phyloP scores from a whole-genome alignment of 2,113 vertebrate species.

The Leucopsar rothschildi region DNA sequence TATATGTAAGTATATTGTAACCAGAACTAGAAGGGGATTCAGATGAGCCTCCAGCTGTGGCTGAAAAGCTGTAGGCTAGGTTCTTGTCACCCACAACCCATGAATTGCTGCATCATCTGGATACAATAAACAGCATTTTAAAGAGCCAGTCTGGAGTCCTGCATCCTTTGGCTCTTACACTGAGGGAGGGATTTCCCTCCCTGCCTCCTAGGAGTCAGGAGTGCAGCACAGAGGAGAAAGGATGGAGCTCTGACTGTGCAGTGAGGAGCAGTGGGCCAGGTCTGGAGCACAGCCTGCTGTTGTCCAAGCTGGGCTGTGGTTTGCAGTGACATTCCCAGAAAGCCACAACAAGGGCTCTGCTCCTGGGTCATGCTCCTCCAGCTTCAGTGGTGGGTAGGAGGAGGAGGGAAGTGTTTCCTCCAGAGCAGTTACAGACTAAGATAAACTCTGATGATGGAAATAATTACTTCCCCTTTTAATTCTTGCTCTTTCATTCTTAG shows the following conservation, averaged over 20 bases:
- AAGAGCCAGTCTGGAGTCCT: too few relatives aligned
- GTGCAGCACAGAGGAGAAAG: background rate
- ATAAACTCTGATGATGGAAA: background rate
- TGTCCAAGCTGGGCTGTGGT: background rate
- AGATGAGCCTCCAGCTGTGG: too few relatives aligned
- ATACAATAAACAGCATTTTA: too few relatives aligned
- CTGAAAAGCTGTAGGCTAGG: too few relatives aligned
- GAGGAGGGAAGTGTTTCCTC: background rate
- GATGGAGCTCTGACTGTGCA: rapidly evolving
- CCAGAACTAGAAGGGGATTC: too few relatives aligned
- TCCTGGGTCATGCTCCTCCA: background rate
- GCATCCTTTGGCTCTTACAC: too few relatives aligned
- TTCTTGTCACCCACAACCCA: too few relatives aligned
- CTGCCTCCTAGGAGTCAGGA: rapidly evolving
- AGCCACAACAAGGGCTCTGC: background rate
- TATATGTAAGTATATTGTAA: too few relatives aligned
- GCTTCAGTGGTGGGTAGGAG: background rate
- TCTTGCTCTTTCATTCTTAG: conserved; percentile 63
- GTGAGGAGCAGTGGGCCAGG: background rate
- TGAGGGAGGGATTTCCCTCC: background rate
- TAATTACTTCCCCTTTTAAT: background rate
- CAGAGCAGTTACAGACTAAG: background rate
- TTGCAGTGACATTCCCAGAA: background rate
- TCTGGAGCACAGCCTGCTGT: background rate
- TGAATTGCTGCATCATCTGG: too few relatives aligned